Percentiles rank a stretch among this genome's conserved stretches.
Evolutionary conservation across 2,797 vertebrate genomes (phyloP).

Genomic region (Sebastes jordani): DNA sequence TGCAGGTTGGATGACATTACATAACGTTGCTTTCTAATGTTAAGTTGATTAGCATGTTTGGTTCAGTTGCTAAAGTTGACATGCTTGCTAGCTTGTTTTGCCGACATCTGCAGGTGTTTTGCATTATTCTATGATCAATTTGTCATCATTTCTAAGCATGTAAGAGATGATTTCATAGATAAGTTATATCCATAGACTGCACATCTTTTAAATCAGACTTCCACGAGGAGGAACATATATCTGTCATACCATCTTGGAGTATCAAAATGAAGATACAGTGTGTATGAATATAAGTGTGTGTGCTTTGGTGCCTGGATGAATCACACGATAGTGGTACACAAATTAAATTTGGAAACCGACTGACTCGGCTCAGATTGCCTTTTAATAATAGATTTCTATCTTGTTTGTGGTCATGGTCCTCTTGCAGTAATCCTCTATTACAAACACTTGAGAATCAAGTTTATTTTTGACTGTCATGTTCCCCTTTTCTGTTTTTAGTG

Average conservation of each 20-base stretch:
- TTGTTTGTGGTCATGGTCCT: neutral
- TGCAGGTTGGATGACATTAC: too few species aligned
- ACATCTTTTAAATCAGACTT: too few species aligned
- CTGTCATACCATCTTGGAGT: neutral
- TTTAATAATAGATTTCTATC: conserved; percentile 30
- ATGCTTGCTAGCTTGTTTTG: too few species aligned
- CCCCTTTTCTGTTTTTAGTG: neutral
- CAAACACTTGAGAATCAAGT: neutral
- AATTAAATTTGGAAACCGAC: conserved; percentile 35
- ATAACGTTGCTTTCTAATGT: too few species aligned
- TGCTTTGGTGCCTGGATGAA: conserved; percentile 3
- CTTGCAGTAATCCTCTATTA: neutral
- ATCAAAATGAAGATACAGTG: conserved; percentile 4
- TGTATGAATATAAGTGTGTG: neutral
- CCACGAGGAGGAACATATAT: too few species aligned
- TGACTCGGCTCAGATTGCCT: conserved; percentile 15
- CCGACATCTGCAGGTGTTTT: too few species aligned
- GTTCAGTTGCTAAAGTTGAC: too few species aligned
- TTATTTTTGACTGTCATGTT: conserved; percentile 13
- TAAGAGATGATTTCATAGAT: too few species aligned
- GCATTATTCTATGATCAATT: too few species aligned
- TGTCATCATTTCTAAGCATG: too few species aligned
- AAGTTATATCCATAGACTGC: too few species aligned
- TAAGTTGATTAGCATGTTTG: too few species aligned
- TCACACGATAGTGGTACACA: conserved; percentile 12